Conservation (phyloP, 2,888 invertebrate species). For the Synergus japonicus region DNA sequence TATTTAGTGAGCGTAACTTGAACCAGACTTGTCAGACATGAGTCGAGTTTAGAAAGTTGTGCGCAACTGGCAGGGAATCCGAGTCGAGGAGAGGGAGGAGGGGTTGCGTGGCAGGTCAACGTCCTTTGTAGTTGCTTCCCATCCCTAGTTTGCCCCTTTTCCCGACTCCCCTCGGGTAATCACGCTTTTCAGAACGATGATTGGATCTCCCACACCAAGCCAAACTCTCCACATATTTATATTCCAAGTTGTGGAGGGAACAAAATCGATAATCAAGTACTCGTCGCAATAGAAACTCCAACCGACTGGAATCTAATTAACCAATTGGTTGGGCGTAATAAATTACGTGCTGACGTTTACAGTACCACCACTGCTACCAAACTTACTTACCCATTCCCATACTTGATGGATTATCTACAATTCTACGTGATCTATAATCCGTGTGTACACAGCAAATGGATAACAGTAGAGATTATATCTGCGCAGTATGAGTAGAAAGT, state of each 20-base stretch:
- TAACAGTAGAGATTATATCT: not conserved
- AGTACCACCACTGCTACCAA: not conserved
- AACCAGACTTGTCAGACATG: slow-evolving; percentile 61
- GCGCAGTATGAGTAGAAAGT: not conserved
- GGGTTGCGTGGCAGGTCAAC: slow-evolving; percentile 57
- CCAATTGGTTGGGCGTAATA: slow-evolving; percentile 56
- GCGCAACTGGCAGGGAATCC: slow-evolving; percentile 66
- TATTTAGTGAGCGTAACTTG: slow-evolving; percentile 58
- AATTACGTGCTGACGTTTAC: slow-evolving; percentile 39
- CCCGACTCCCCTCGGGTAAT: slow-evolving; percentile 19
- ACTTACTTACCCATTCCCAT: not conserved
- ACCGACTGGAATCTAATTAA: slow-evolving; percentile 58
- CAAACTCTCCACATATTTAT: slow-evolving; percentile 31
- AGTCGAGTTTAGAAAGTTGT: slow-evolving; percentile 69
- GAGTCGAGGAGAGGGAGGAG: slow-evolving; percentile 55
- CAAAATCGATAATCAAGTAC: slow-evolving; percentile 40
- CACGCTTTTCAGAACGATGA: slow-evolving; percentile 36
- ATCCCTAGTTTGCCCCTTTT: slow-evolving; percentile 18
- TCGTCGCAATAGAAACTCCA: slow-evolving; percentile 42
- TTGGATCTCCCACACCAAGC: slow-evolving; percentile 28
- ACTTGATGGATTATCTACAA: slow-evolving; percentile 27
- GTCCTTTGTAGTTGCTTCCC: slow-evolving; percentile 51
- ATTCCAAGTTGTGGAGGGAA: slow-evolving; percentile 34
- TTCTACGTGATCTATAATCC: slow-evolving; percentile 21
- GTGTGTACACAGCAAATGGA: not conserved